Evolutionary conservation across 1,140 invertebrate species (phyloP), one percentile per base, ranked within the genome.

Genomic region (Aphelenchoides fujianensis): DNA sequence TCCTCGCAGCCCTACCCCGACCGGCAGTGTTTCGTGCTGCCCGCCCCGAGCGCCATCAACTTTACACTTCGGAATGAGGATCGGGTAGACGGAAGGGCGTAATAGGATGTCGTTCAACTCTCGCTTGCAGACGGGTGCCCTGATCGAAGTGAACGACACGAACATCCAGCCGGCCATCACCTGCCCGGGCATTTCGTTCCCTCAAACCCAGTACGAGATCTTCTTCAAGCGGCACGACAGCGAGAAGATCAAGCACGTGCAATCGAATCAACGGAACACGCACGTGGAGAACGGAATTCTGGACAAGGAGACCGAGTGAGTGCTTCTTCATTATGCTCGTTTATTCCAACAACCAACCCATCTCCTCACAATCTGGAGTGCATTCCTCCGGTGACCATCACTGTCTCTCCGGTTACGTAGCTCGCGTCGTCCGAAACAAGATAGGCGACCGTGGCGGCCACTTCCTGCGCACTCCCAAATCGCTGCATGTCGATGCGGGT

Each of bases 211-310:
- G 62, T 83, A 83, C 59, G 80, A 83, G 28, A 55, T 82, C 2
- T 78, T 81, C 54, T 83, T 83, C 57, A 76, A 71, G 9, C 61
- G 82, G 30, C 74, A 71, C 16, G 81, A 75, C 23, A 73, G 70
- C 3, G 82, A 84, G 30, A 83, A 83, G 41, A 74, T 79, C 34
- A 83, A 83, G 52, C 80, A 76, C 57, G 68, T 83, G 12, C 52
- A 68, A 61, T 75, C 71, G 41, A 70, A 74, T 67, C 63, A 71
- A 16, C 74, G 72, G 19, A 70, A 53, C 30, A 84, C 76, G 66
- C 81, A 84, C 41, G 72, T 83, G 41, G 83, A 83, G 52, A 83
- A 83, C 71, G 83, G 83, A 19, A 79, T 84, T 63, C 66, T 83
- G 5, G 82, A 83, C 61, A 84, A 83, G 41, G 78, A 80, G 41